These are phyloP conservation scores for Micrasema minimum DNA, from an alignment of 1,140 invertebrate genomes.

Conservation along the genomic window DNA sequence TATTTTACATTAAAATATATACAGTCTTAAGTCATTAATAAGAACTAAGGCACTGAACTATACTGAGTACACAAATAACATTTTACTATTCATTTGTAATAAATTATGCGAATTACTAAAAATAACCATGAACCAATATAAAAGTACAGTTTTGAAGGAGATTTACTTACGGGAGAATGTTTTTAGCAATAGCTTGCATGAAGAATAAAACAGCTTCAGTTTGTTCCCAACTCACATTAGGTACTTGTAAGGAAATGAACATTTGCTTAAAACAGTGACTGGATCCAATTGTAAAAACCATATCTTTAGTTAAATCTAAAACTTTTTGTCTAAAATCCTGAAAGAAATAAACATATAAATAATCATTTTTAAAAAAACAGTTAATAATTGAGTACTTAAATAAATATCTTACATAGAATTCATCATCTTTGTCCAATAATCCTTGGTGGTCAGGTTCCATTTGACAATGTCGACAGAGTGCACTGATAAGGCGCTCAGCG, in stretches of 20 bases:
- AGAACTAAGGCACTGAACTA: not conserved
- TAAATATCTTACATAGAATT: conserved; percentile 68
- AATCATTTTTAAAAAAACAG: not conserved
- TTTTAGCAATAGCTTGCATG: conserved; percentile 95
- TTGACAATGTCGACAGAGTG: conserved; percentile 69
- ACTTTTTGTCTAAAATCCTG: conserved; percentile 91
- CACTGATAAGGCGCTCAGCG: conserved; percentile 88
- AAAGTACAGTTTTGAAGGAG: too few relatives aligned
- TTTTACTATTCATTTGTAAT: too few relatives aligned
- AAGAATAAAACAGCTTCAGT: conserved; percentile 96
- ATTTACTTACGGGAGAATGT: conserved; percentile 93
- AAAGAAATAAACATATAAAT: conserved; percentile 54
- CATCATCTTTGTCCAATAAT: conserved; percentile 88
- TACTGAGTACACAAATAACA: not conserved
- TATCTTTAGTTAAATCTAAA: conserved; percentile 94
- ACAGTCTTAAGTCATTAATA: not conserved
- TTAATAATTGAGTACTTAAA: conserved; percentile 6
- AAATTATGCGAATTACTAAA: too few relatives aligned
- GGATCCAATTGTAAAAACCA: conserved; percentile 96
- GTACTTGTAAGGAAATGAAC: conserved; percentile 77
- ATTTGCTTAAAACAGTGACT: conserved; percentile 93
- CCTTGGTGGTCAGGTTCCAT: conserved; percentile 73
- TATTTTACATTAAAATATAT: not conserved
- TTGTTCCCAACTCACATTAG: conserved; percentile 85
- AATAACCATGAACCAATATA: too few relatives aligned